A percentile compares a stretch with the other conserved stretches of the same genome.
These are phyloP conservation scores for Globodera rostochiensis DNA, from an alignment of 1,140 invertebrate species.

Conservation along the genomic window DNA sequence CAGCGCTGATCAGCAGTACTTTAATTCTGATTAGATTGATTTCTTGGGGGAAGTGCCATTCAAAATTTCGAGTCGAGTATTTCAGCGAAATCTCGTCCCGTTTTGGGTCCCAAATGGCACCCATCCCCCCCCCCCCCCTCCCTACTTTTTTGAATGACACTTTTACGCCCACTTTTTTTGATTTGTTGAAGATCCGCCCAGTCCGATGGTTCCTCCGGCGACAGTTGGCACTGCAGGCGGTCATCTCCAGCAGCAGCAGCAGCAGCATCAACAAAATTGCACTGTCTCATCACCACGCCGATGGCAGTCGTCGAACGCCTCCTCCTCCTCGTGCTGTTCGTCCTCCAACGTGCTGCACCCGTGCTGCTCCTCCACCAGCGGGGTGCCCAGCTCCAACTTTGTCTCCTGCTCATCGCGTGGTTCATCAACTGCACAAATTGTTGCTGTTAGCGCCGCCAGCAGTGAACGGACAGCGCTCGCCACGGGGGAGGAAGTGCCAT, in stretches of 20 bases:
- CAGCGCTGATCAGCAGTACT: not conserved
- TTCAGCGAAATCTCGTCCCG: no score
- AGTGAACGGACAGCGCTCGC: not conserved
- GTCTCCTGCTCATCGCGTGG: conserved; percentile 3
- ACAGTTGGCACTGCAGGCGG: no score
- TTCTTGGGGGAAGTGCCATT: no score
- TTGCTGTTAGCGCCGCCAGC: no score
- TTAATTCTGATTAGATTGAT: no score
- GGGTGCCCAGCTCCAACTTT: conserved; percentile 11
- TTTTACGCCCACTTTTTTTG: not conserved
- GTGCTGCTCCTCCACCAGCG: conserved; percentile 11
- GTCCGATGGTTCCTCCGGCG: not conserved
- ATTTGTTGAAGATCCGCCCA: not conserved
- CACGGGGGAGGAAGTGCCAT: not conserved
- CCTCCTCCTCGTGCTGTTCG: conserved; percentile 39
- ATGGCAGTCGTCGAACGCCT: conserved; percentile 29
- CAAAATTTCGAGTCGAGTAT: no score
- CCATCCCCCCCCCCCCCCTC: no score
- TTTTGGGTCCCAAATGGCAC: no score
- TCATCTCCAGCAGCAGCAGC: not conserved
- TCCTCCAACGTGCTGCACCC: conserved; percentile 31
- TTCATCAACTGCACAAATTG: conserved; percentile 10
- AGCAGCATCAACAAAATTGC: conserved; percentile 9
- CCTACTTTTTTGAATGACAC: no score
- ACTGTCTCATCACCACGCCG: conserved; percentile 19